Base-by-base conservation (phyloP, 2,113 vertebrate species). In the Proterorhinus semilunaris region DNA sequence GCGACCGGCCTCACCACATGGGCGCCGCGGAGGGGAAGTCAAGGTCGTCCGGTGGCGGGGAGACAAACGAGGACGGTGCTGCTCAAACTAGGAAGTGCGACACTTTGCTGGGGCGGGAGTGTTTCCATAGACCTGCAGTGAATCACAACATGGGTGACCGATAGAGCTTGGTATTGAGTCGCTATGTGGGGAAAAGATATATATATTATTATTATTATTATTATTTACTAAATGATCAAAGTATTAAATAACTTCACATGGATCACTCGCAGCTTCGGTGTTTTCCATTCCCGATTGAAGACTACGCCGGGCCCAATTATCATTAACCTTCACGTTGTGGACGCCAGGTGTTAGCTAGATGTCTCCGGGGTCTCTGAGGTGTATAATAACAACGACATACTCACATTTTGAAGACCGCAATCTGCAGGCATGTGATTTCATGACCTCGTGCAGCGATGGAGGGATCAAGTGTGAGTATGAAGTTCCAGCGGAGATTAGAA, bases 331-430 rank as follows among this genome's bases (percentile, higher is more conserved):
- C 44, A 75, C 71, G 72, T 80, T 71, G 64, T 67, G 9, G 7
- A 49, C 62, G 61, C 17, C 52, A 62, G 44, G 27, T 11, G 8
- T 10, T 66, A 75, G 76, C 78, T 82, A 69, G 75, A 0, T 16
- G 65, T 66, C 76, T 68, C 64, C 0, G n/a, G 68, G 69, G 72
- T 76, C 66, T 15, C 62, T 15, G 50, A 58, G 46, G 67, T 61
- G 66, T 68, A 68, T 62, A 83, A 83, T 83, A 77, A 82, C 72
- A 77, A 79, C 53, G 74, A 78, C 62, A 36, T 65, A 68, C 67
- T 21, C 53, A 42, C 74, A 58, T 74, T 68, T 7, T 62, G 66
- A 80, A 67, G 42, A 13, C 3, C 27, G 27, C 27, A 4, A 3
- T 4, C 53, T 64, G 15, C 62, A 50, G 68, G n/a, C 9, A 16